These are phyloP conservation scores for Corynorhinus townsendii DNA, from an alignment of 2,113 vertebrate genomes.

Conservation along the genomic window DNA sequence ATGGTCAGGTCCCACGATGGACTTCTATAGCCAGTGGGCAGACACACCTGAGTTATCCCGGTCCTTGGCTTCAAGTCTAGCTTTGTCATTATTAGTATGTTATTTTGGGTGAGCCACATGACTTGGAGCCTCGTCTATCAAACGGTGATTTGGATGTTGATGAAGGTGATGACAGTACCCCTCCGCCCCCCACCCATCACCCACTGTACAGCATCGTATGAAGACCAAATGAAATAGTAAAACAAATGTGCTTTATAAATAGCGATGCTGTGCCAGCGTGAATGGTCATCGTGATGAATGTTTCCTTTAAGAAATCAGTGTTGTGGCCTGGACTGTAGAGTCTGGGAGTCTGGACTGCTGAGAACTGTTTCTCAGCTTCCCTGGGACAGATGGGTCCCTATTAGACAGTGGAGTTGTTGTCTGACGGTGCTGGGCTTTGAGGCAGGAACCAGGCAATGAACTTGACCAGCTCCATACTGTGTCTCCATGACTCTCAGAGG, in stretches of 20 bases:
- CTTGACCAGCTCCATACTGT: neutral
- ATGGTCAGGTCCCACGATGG: neutral
- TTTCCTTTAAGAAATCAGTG: neutral
- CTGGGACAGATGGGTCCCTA: rapidly evolving
- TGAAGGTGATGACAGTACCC: neutral
- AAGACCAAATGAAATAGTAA: neutral
- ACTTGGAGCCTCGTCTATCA: neutral
- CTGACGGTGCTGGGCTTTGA: neutral
- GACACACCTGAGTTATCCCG: neutral
- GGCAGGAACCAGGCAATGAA: neutral
- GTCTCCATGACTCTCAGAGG: neutral
- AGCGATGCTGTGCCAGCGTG: rapidly evolving
- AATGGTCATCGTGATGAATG: rapidly evolving
- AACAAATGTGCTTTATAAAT: neutral
- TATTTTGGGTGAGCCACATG: neutral
- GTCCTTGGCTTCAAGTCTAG: neutral
- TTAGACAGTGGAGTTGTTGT: rapidly evolving
- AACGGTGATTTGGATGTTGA: neutral
- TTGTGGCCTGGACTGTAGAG: neutral
- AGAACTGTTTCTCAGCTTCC: neutral
- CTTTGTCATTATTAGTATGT: neutral
- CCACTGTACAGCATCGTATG: neutral
- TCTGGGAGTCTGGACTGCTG: neutral
- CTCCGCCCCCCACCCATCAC: rapidly evolving
- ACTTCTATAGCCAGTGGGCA: neutral